Base-by-base conservation (phyloP, 2,888 invertebrate genomes). In the Mamestra brassicae region DNA sequence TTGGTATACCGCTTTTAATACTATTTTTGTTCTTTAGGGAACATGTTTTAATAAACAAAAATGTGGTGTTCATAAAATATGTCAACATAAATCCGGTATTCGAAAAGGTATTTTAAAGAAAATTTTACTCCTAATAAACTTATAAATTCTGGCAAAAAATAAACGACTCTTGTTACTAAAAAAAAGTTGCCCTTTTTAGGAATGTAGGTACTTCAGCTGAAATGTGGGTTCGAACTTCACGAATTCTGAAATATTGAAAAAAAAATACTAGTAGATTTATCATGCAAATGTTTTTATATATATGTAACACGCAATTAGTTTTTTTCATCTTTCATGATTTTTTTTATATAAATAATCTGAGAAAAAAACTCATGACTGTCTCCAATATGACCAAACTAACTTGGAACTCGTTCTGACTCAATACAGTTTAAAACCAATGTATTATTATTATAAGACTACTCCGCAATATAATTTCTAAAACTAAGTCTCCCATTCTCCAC, bases 1-100 rank as follows among this genome's bases (percentile, higher is more conserved):
- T 26, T 26, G 13, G 61, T 47, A 38, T 26, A 55, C 61, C 45
- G 62, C 13, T 13, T 74, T 50, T 42, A 17, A 11, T 11, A 38
- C 13, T 36, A 38, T 55, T 74, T 62, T 63, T 7, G 15, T 11
- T 10, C 7, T 17, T 26, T 26, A 26, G 26, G 26, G 15, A 6
- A 50, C 34, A 50, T 26, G 7, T 64, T 75, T 42, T 34, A 57
- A 57, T 57, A 50, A 74, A 63, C 38, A 50, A 57, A 64, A 64
- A 58, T n/a, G 4, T 50, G 36, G 15, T 50, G 55, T 64, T 54
- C 17, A 55, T n/a, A 55, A 17, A 55, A 55, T 11, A 34, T 11
- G 38, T 47, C 47, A 47, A 15, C 15, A 15, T 62, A 62, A 62
- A 34, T 8, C n/a, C 17, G 26, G 17, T 61, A 13, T 62, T 62